Percentiles rank a stretch among this genome's conserved stretches.
phyloP scores from a whole-genome alignment of 2,888 invertebrate species.

The Micropterix aruncella region DNA sequence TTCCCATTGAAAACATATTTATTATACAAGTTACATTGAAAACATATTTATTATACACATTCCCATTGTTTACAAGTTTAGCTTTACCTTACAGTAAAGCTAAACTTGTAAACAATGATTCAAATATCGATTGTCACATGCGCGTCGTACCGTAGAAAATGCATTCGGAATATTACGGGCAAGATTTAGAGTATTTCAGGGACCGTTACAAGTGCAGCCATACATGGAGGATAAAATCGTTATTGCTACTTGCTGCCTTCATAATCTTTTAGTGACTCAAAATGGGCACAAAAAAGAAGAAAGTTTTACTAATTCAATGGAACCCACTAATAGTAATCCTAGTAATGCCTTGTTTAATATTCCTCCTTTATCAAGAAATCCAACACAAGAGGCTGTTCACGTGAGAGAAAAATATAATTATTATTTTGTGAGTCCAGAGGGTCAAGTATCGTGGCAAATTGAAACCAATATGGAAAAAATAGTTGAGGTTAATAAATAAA shows the following conservation, averaged over 20 bases:
- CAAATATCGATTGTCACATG: no score
- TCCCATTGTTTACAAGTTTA: no score
- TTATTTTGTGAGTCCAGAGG: not conserved
- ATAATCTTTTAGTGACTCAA: slow-evolving; percentile 1
- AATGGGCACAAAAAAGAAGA: not conserved
- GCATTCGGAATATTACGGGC: slow-evolving; percentile 3
- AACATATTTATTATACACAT: no score
- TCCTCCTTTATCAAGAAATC: not conserved
- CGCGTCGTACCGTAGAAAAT: no score
- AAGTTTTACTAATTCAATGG: not conserved
- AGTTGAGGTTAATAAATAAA: not conserved
- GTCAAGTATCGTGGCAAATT: slow-evolving; percentile 1
- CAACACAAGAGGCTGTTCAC: not conserved
- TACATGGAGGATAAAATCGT: slow-evolving; percentile 4
- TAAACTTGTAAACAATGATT: slow-evolving; percentile 2
- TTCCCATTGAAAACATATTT: slow-evolving; percentile 3
- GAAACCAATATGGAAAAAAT: not conserved
- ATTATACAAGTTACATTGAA: no score
- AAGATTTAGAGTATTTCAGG: slow-evolving; percentile 3
- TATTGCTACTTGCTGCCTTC: slow-evolving; percentile 3
- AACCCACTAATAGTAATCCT: not conserved
- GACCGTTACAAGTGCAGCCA: slow-evolving; percentile 4
- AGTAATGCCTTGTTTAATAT: not conserved
- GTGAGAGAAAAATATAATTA: not conserved
- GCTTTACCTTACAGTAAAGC: slow-evolving; percentile 3